phyloP scores from a whole-genome alignment of 2,797 vertebrate genomes.

The Agapornis canus region DNA sequence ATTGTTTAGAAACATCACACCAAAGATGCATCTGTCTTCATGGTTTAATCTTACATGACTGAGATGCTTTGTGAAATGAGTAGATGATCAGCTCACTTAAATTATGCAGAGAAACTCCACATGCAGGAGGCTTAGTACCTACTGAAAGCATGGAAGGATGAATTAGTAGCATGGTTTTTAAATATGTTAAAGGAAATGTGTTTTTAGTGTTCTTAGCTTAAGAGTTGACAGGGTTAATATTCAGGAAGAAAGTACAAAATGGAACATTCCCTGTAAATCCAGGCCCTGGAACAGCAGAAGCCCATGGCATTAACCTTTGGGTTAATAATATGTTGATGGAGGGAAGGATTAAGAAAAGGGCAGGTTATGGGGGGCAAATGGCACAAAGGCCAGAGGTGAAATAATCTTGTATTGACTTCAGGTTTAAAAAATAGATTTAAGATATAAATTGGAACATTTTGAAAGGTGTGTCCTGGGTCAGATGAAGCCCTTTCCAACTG shows the following conservation, averaged over 20 bases:
- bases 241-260: not conserved
- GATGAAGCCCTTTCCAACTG: not conserved
- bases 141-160: not conserved
- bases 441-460: not conserved
- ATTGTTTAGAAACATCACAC: conserved; percentile 28
- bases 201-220: not conserved
- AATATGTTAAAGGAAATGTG: not conserved
- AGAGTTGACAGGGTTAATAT: not conserved
- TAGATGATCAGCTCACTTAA: not conserved
- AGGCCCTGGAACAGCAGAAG: not conserved
- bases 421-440: not conserved
- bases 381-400: conserved; percentile 1
- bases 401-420: conserved; percentile 11
- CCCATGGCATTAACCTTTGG: conserved; percentile 1
- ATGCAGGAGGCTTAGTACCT: not conserved
- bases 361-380: not conserved
- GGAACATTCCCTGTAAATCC: not conserved
- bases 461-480: not conserved
- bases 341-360: conserved; percentile 52
- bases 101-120: not conserved
- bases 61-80: conserved; percentile 42
- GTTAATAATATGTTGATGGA: conserved; percentile 46
- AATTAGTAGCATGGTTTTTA: not conserved
- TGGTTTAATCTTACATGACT: conserved; percentile 26
- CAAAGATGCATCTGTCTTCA: conserved; percentile 19